Evolutionary conservation across 1,140 invertebrate species (phyloP).

Genomic region (Macrobrachium nipponense): DNA sequence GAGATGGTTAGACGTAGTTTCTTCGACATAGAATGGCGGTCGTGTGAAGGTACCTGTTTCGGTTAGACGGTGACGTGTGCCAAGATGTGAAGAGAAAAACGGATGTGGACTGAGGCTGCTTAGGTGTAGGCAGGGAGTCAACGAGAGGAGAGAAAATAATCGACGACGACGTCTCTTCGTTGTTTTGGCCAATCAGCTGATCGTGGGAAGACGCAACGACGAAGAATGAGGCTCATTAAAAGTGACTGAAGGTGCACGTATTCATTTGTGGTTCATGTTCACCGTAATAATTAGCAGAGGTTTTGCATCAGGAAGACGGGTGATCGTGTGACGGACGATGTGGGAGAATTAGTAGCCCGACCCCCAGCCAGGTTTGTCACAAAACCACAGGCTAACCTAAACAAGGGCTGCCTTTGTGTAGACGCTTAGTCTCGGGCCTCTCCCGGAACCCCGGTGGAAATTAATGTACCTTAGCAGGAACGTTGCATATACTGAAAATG

Average conservation of each 20-base stretch:
- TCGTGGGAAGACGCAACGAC: slow-evolving; percentile 5
- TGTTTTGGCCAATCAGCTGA: slow-evolving; percentile 53
- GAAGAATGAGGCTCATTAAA: not conserved
- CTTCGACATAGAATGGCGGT: not conserved
- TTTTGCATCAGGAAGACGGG: too few species aligned
- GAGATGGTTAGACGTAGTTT: slow-evolving; percentile 41
- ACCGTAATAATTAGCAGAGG: too few species aligned
- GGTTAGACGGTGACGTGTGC: not conserved
- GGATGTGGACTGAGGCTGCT: not conserved
- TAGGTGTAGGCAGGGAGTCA: not conserved
- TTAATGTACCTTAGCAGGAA: too few species aligned
- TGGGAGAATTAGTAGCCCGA: too few species aligned
- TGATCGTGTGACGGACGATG: too few species aligned
- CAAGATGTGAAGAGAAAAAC: slow-evolving; percentile 41
- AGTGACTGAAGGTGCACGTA: not conserved
- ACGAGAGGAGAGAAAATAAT: not conserved
- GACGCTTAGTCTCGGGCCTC: not conserved
- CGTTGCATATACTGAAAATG: slow-evolving; percentile 18
- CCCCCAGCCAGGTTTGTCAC: not conserved
- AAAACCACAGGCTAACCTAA: not conserved
- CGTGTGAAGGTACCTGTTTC: slow-evolving; percentile 15
- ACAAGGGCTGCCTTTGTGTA: not conserved
- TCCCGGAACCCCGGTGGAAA: not conserved
- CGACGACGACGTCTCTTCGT: not conserved
- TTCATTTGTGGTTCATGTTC: not conserved